Conservation (phyloP, 2,797 vertebrate genomes). For the Lutjanus argentimaculatus region DNA sequence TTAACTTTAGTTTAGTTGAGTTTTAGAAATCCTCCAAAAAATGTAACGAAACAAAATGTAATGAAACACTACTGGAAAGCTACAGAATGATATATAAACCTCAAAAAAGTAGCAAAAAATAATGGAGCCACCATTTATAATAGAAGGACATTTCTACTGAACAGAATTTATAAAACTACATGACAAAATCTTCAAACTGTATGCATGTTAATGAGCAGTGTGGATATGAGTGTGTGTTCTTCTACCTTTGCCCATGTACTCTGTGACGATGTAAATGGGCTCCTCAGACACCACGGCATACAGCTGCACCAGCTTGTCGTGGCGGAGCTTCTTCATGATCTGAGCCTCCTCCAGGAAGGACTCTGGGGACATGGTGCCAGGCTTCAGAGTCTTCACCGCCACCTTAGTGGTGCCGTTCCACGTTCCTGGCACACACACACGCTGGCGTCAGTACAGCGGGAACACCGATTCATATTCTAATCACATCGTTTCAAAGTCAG, state of each 20-base stretch:
- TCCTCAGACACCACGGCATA: conserved; percentile 98
- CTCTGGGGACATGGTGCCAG: conserved; percentile 98
- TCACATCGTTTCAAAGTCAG: conserved; percentile 29
- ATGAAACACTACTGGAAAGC: no score
- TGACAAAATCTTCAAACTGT: background rate
- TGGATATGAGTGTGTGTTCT: conserved; percentile 8
- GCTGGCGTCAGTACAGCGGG: conserved; percentile 28
- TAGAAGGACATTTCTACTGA: background rate
- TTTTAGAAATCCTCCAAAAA: no score
- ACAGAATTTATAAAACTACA: background rate
- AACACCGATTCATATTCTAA: conserved; percentile 25
- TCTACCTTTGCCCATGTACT: conserved; percentile 98
- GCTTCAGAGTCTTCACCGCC: conserved; percentile 98
- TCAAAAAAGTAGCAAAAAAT: no score
- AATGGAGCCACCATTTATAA: background rate
- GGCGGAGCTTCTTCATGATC: conserved; percentile 99
- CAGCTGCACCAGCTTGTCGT: conserved; percentile 97
- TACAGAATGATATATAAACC: no score
- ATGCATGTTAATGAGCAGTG: background rate
- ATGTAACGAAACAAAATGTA: no score
- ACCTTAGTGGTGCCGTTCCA: conserved; percentile 99
- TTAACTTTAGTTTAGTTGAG: no score
- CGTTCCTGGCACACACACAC: conserved; percentile 87
- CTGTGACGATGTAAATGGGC: conserved; percentile 97
- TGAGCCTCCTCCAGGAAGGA: conserved; percentile 98